These are phyloP conservation scores for Mustelus asterias DNA, from an alignment of 2,113 vertebrate genomes.

Conservation along the genomic window DNA sequence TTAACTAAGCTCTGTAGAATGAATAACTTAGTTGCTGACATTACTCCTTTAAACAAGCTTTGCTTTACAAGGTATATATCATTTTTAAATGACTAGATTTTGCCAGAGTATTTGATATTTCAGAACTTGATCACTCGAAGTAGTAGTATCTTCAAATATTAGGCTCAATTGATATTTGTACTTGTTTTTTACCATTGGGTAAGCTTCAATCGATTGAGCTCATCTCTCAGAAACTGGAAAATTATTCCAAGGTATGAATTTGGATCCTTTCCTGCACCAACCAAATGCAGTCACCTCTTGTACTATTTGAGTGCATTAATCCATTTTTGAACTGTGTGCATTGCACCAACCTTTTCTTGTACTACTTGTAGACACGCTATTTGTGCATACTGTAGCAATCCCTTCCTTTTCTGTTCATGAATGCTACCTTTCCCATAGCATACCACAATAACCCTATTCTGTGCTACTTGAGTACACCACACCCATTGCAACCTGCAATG, in stretches of 20 bases:
- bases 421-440: neutral
- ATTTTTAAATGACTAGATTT: neutral
- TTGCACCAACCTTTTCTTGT: neutral
- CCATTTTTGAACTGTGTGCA: neutral
- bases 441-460: neutral
- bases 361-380: neutral
- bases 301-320: neutral
- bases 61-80: neutral
- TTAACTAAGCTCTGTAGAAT: conserved; percentile 34
- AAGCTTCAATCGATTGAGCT: neutral
- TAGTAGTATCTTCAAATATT: neutral
- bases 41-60: conserved; percentile 14
- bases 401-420: neutral
- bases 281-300: neutral
- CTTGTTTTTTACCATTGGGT: neutral
- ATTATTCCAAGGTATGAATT: neutral
- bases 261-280: neutral
- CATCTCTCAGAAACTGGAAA: neutral
- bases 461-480: neutral
- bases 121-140: neutral
- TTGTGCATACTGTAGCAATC: neutral
- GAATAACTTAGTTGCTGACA: conserved; percentile 19
- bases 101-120: neutral
- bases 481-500: neutral
- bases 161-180: neutral